These are phyloP conservation scores for Pandemis heparana DNA, from an alignment of 2,888 invertebrate species.

Conservation along the genomic window DNA sequence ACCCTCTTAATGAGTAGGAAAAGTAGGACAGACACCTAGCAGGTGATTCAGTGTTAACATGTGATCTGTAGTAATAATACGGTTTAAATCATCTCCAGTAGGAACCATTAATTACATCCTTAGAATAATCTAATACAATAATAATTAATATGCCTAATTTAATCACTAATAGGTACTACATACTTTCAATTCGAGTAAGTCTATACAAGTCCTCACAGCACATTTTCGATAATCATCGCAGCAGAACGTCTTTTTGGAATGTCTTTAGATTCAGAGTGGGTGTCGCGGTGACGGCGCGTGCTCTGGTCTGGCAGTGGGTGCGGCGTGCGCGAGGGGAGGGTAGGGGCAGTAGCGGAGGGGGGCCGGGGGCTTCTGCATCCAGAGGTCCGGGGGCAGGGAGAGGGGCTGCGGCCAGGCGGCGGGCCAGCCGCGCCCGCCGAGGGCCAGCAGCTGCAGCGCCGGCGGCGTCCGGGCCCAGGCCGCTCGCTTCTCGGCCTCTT, in stretches of 20 bases:
- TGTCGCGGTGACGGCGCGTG: conserved; percentile 74
- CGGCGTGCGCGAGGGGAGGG: conserved; percentile 80
- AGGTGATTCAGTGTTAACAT: conserved; percentile 70
- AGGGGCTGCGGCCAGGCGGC: conserved; percentile 95
- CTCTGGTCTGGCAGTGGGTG: conserved; percentile 62
- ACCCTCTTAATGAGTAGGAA: conserved; percentile 19
- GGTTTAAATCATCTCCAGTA: conserved; percentile 71
- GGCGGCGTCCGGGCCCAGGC: conserved; percentile 83
- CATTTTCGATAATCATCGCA: conserved; percentile 50
- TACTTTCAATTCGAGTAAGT: conserved; percentile 39
- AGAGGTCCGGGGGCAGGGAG: conserved; percentile 94
- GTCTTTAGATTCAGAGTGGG: conserved; percentile 67
- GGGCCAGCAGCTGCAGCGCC: conserved; percentile 75
- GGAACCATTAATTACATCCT: conserved; percentile 75
- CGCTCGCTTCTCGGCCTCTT: conserved; percentile 85
- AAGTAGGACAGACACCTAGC: conserved; percentile 48
- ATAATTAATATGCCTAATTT: conserved; percentile 43
- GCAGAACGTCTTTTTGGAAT: conserved; percentile 40
- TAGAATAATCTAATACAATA: conserved; percentile 33
- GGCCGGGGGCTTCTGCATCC: conserved; percentile 94
- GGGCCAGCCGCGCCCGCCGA: conserved; percentile 92
- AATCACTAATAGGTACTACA: conserved; percentile 58
- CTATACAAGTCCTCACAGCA: conserved; percentile 59
- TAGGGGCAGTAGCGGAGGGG: conserved; percentile 87
- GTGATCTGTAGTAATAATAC: conserved; percentile 68